Base-by-base conservation (phyloP, 37 sponge, comb jelly and placozoan species). In the Halichondria panicea region DNA sequence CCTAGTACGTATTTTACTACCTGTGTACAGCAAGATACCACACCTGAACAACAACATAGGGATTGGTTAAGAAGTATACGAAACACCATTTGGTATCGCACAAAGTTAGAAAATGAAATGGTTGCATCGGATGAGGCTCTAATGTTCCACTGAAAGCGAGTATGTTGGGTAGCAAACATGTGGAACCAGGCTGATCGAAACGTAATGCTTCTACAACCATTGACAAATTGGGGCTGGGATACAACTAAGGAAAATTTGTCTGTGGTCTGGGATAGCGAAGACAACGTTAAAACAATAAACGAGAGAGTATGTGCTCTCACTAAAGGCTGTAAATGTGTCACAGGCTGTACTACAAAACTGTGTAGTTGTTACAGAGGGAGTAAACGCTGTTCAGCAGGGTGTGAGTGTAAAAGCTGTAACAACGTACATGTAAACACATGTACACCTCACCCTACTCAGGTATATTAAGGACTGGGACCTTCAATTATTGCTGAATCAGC, bases 221-320 rank as follows among this genome's bases (percentile, higher is more conserved):
- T 71, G 12, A 44, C 11, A 41, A 50, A 43, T 12, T 50, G 8
- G 44, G 72, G 72, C 5, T 71, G 72, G 72, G 25, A 24, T 21
- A 25, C 28, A 33, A 22, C 8, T 50, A 48, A 71, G 18, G 68
- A 37, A 15, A 66, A 18, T 21, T 12, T 71, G 13, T 25, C 24
- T n/a, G 52, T 71, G 9, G 72, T 44, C 8, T 71, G 72, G 72
- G 72, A 71, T 25, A 71, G 24, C 11, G 72, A 71, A 15, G 53
- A 46, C 5, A 18, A 71, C 34, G 5, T 71, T 8, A 28, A 11
- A 12, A 8, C 54, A 25, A 31, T 71, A 5, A 7, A 28, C 18
- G 11, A 71, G 18, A 15, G 24, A 28, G 52, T 71, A 30, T 11
- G 6, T 13, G 11, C 34, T 33, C 68, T 66, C 8, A 11, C 21